Evolutionary conservation across 92 coral and sea anemone genomes (phyloP), one percentile per base, ranked within the genome.

Genomic region (Porites lobata): DNA sequence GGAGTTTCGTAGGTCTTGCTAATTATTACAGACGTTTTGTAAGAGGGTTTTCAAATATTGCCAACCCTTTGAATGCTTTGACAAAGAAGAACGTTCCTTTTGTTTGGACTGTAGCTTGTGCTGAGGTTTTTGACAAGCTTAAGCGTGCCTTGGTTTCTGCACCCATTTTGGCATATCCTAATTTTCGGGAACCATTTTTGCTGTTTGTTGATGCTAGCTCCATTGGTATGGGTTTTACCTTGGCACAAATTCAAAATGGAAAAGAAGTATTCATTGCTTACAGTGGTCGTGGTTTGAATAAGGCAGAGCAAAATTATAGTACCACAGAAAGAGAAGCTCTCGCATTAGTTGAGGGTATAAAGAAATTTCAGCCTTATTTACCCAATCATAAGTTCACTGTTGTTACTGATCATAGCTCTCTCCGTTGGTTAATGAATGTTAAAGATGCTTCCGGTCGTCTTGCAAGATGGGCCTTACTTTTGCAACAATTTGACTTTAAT

Each of bases 401-500:
- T 29, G 32, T 29, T 29, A 29, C 32, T 29, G 32, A 38, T 38
- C 47, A 38, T 38, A 38, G 47, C 5, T 64, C 87, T 12, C 24
- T 90, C 24, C 69, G 58, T 7, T 90, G 90, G 90, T 20, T 89
- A 11, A 67, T 76, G 66, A 15, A 62, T 62, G 20, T 62, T 62
- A 14, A 62, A 20, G 7, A 86, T 51, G 70, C 87, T 9, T 56
- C 65, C 8, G 87, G 91, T n/a, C 79, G 86, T 20, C 59, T 84
- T 38, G 92, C 85, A 8, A 47, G 92, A 18, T 84, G 92, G 89
- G 53, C 80, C 18, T 65, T 89, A 3, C 26, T 83, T 18, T 47
- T 88, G 15, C 92, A 82, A 38, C 87, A 76, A 29, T 75, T 74
- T 83, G 81, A 90, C 72, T 90, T 71, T 72, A 89, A 90, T 4